Base-by-base conservation (phyloP, 2,113 vertebrate genomes). In the Agelaius phoeniceus region DNA sequence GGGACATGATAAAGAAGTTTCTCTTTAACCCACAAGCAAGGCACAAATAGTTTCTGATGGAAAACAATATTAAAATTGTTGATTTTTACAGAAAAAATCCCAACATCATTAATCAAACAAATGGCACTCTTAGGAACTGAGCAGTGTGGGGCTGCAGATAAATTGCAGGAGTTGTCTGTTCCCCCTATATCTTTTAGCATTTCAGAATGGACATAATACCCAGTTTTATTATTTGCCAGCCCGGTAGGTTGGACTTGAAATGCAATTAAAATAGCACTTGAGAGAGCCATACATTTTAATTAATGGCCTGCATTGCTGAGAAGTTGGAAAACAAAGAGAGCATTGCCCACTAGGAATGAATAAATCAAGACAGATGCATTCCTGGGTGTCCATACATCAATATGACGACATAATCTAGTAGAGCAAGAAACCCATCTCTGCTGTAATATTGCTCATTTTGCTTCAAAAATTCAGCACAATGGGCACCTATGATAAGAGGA, bases 241-340 rank as follows among this genome's bases (percentile, higher is more conserved):
- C 61, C 55, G 76, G 89, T 80, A 72, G 59, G 16, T 22, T 65
- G 85, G 91, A 84, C 91, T 55, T 83, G 71, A 95, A 95, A 90
- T 89, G 63, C 85, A 94, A 92, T 95, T 95, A 96, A 93, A 88
- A 81, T 20, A 82, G 17, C 73, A 71, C 89, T 92, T 95, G 83
- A 85, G 68, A 96, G 93, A 93, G 39, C 35, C 49, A 94, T 96
- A 95, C 63, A 78, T 97, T 97, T 92, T 95, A 96, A 97, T 97
- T 95, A 96, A 93, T 51, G 30, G 55, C 41, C 51, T 37, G 44
- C 33, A 54, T 69, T 92, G 41, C 65, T 81, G 89, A 81, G 68
- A 89, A 91, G 57, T 65, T 90, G 68, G 66, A 80, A 96, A 96
- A 94, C 82, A 93, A 79, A 89, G 75, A 59, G 18, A 88, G 16